Evolutionary conservation across 2,113 vertebrate species (phyloP).

Genomic region (Urocitellus parryii): DNA sequence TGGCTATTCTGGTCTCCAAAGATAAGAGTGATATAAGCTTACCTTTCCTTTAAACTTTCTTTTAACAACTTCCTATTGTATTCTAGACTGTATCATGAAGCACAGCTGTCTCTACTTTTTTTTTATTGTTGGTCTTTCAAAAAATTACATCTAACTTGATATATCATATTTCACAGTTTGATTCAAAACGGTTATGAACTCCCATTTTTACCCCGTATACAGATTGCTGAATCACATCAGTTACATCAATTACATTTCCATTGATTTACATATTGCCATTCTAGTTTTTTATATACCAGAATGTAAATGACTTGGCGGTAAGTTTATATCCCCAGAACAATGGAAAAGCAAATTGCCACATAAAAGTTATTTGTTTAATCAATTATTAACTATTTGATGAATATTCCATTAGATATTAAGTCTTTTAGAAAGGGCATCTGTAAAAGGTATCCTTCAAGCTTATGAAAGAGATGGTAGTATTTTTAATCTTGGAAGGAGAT

Average conservation of each 20-base stretch:
- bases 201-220: no score
- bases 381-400: neutral
- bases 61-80: neutral
- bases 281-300: neutral
- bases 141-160: no score
- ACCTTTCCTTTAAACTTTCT: neutral
- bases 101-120: neutral
- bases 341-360: neutral
- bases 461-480: neutral
- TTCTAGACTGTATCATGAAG: neutral
- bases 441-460: neutral
- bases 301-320: neutral
- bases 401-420: neutral
- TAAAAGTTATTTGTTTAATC: neutral
- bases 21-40: neutral
- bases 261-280: no score
- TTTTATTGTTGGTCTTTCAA: no score
- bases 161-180: no score
- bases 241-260: no score
- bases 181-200: no score
- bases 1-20: neutral
- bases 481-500: neutral
- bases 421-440: neutral
- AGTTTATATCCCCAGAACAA: neutral
- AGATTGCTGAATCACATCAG: no score